Evolutionary conservation across 2,113 vertebrate genomes (phyloP).

Genomic region (Dolichotis patagonum): DNA sequence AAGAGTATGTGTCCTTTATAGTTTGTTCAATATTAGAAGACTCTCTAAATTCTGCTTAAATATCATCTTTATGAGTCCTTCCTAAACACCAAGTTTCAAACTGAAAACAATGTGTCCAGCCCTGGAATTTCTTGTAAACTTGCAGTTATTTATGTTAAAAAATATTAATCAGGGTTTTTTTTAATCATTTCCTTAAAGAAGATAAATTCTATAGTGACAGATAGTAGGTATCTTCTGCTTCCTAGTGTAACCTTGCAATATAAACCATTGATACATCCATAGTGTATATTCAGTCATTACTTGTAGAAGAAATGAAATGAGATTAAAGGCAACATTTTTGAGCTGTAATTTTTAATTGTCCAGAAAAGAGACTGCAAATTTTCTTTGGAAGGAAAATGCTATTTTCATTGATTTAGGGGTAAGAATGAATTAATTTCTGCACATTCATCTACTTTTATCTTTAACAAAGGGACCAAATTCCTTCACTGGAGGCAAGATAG

Average conservation of each 20-base stretch:
- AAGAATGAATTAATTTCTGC: not conserved
- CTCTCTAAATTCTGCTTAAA: not conserved
- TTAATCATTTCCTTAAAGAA: not conserved
- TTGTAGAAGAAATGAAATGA: not conserved
- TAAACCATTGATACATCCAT: not conserved
- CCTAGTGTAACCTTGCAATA: not conserved
- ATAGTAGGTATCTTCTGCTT: not conserved
- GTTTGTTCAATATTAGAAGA: not conserved
- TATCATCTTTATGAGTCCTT: not conserved
- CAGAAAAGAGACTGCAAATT: not conserved
- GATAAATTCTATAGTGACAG: not conserved
- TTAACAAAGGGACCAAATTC: not conserved
- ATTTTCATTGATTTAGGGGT: not conserved
- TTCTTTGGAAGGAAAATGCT: not conserved
- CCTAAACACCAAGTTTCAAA: not conserved
- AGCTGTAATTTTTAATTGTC: not conserved
- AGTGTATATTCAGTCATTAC: not conserved
- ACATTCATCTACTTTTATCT: not conserved
- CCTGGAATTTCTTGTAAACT: not conserved
- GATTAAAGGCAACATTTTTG: not conserved
- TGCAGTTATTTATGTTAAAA: not conserved
- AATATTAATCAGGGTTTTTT: not conserved
- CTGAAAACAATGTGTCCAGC: not conserved
- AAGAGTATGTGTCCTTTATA: not conserved
- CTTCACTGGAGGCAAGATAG: not conserved